A percentile compares a stretch with the other conserved stretches of the same genome.
Evolutionary conservation across 2,797 vertebrate genomes (phyloP).

Genomic region (Scolopax bukidnonensis): DNA sequence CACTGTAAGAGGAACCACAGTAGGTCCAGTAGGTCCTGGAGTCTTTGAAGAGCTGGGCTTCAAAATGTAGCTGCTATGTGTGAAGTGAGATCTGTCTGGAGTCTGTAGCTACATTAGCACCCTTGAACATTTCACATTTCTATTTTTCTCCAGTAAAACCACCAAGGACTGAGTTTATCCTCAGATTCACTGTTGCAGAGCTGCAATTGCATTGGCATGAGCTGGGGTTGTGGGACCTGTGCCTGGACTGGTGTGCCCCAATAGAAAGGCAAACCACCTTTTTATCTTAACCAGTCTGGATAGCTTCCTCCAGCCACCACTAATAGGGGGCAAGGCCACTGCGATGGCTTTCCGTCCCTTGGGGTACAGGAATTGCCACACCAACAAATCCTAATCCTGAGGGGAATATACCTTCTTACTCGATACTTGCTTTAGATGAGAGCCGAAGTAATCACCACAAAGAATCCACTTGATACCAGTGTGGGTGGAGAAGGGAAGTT

Average conservation of each 20-base stretch:
- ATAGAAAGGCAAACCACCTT: fast-evolving
- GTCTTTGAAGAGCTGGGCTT: constrained; percentile 7
- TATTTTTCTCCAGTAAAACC: neutral
- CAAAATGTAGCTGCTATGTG: neutral
- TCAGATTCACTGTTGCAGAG: neutral
- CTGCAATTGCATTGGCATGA: fast-evolving
- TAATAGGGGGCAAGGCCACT: fast-evolving
- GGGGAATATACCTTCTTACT: neutral
- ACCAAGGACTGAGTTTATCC: fast-evolving
- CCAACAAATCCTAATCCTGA: neutral
- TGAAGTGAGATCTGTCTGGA: neutral
- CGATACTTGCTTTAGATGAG: neutral
- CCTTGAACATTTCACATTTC: neutral
- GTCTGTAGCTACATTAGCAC: neutral
- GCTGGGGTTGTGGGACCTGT: fast-evolving
- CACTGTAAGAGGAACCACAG: neutral
- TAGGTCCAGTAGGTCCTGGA: neutral
- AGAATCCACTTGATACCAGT: neutral
- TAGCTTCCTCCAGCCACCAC: neutral
- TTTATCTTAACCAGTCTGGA: too few species aligned
- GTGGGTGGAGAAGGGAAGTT: neutral
- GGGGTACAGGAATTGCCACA: neutral
- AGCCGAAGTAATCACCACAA: neutral
- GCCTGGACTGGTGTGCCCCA: too few species aligned
- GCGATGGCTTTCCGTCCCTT: neutral